A percentile compares a stretch with the other conserved stretches of the same genome.
phyloP scores from a whole-genome alignment of 2,113 vertebrate species.

The Trinectes maculatus region DNA sequence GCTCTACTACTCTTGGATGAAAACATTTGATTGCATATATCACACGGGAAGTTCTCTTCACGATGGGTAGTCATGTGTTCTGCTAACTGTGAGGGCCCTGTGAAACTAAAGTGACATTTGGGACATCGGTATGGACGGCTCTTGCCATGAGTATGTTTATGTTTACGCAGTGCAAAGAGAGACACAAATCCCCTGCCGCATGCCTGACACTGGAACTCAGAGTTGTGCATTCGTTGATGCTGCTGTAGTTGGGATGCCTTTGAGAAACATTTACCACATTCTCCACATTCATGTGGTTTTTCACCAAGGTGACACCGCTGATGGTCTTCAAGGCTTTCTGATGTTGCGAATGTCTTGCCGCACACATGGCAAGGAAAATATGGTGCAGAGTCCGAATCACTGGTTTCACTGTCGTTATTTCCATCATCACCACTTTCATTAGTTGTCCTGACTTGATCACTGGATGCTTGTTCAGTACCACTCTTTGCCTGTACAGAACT shows the following conservation, averaged over 20 bases:
- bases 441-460: conserved; percentile 42
- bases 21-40: conserved; percentile 81
- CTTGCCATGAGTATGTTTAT: conserved; percentile 79
- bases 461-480: conserved; percentile 27
- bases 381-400: conserved; percentile 81
- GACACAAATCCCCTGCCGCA: conserved; percentile 83
- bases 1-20: conserved; percentile 78
- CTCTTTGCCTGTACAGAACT: conserved; percentile 20
- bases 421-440: conserved; percentile 49
- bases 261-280: conserved; percentile 83
- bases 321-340: conserved; percentile 83
- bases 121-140: conserved; percentile 77
- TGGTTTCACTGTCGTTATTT: conserved; percentile 51
- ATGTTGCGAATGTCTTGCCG: conserved; percentile 83
- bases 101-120: conserved; percentile 79
- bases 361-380: conserved; percentile 86
- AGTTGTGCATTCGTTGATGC: conserved; percentile 83
- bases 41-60: conserved; percentile 84
- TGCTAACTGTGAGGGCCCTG: conserved; percentile 69
- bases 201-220: conserved; percentile 83
- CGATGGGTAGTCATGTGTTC: conserved; percentile 82
- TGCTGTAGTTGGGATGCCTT: conserved; percentile 81
- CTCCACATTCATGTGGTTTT: conserved; percentile 83
- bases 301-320: conserved; percentile 84
- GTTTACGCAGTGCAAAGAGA: conserved; percentile 80